Evolutionary conservation across 2,888 invertebrate species (phyloP), one percentile per base, ranked within the genome.

Genomic region (Melipona bicolor): DNA sequence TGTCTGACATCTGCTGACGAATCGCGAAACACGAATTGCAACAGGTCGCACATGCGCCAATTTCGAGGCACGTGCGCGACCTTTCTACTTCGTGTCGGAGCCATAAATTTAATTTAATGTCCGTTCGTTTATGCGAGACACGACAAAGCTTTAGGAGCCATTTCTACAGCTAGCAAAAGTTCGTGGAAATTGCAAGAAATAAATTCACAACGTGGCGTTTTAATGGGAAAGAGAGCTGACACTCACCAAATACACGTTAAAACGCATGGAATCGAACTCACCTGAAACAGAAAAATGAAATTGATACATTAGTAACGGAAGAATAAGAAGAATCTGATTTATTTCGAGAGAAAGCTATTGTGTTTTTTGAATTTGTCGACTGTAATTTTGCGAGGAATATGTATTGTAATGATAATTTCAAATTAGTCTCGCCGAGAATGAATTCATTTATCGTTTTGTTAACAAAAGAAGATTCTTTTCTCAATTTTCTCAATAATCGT

Each of bases 1-100:
- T n/a, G 67, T 43, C 85, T 81, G 89, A 89, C 89, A 89, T 89
- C 89, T 89, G 56, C 81, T 81, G 85, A 75, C 65, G 89, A 89
- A 85, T 75, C 61, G 62, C 71, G 27, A n/a, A 36, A 19, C 67
- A 64, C 50, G 9, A 21, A 65, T 54, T 24, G 89, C 89, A 89
- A 89, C 89, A 89, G 88, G 89, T 89, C 83, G 75, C 87, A 83
- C 84, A 79, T 84, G 88, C n/a, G 54, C n/a, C 54, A 17, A 54
- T 62, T 9, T 9, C 15, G 27, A 2, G 36, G 13, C 84, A 84
- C 84, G 84, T 84, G 84, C 62, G 56, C 74, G 71, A 69, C 62
- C 72, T 77, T 68, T n/a, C 19, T 4, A 6, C 13, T 4, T 43
- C 43, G 19, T 17, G 36, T 24, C n/a, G 11, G 21, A 4, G n/a